Percentiles rank a stretch among this genome's conserved stretches.
phyloP scores from a whole-genome alignment of 2,797 vertebrate species.

The Alcedo quadribrachys region DNA sequence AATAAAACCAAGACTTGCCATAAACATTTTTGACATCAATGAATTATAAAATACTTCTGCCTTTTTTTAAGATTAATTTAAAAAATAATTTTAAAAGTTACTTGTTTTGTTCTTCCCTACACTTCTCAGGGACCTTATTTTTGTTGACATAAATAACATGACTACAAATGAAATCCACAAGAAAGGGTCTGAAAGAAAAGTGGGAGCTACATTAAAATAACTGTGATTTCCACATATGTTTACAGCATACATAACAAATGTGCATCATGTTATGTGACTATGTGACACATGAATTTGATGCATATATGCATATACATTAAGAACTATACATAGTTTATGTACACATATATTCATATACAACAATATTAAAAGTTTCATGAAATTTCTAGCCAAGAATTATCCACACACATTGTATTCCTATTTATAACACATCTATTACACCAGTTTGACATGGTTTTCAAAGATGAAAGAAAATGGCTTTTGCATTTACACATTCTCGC shows the following conservation, averaged over 20 bases:
- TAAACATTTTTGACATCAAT: neutral
- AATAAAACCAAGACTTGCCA: neutral
- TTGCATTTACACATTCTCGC: neutral
- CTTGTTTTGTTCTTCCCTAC: neutral
- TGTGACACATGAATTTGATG: neutral
- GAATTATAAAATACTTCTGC: neutral
- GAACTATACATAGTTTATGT: neutral
- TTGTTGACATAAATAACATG: neutral
- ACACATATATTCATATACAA: neutral
- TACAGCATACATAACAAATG: neutral
- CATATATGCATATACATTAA: neutral
- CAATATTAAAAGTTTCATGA: neutral
- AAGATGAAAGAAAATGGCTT: neutral
- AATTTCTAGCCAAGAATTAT: neutral
- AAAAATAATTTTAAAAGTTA: too few species aligned
- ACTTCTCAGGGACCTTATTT: neutral
- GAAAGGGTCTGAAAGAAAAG: neutral
- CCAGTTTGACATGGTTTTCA: neutral
- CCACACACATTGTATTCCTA: neutral
- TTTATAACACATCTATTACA: neutral
- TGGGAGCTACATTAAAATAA: neutral
- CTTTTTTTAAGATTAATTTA: neutral
- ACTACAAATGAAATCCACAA: neutral
- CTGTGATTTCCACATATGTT: neutral
- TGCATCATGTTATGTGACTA: neutral